phyloP scores from a whole-genome alignment of 2,888 invertebrate genomes.

The Mamestra brassicae region DNA sequence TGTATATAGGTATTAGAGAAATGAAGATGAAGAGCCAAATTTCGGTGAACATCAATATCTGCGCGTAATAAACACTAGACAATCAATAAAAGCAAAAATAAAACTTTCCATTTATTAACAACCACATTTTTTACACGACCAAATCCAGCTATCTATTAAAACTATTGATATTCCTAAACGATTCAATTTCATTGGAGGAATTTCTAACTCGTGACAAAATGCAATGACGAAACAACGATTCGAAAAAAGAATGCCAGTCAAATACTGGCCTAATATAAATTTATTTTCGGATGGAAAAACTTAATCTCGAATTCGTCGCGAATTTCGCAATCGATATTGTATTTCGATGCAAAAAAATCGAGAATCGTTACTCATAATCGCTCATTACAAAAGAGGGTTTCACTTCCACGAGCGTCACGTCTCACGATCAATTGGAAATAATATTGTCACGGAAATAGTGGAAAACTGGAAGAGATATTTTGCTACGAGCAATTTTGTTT shows the following conservation, averaged over 20 bases:
- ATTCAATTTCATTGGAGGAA: conserved; percentile 40
- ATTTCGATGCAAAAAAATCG: conserved; percentile 72
- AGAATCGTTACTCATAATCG: conserved; percentile 79
- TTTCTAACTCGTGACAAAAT: conserved; percentile 59
- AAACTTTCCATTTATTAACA: conserved; percentile 54
- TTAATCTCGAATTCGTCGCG: conserved; percentile 64
- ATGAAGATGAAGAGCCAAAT: neutral
- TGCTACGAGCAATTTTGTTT: neutral
- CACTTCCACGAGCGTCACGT: conserved; percentile 88
- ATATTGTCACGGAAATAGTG: conserved; percentile 72
- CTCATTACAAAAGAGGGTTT: conserved; percentile 86
- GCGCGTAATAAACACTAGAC: neutral
- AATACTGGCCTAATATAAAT: conserved; percentile 64
- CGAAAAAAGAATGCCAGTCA: conserved; percentile 53
- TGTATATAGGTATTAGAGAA: neutral
- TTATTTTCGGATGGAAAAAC: conserved; percentile 62
- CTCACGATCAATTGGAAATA: conserved; percentile 86
- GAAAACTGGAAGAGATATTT: conserved; percentile 66
- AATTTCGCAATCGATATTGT: conserved; percentile 73
- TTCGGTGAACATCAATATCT: neutral
- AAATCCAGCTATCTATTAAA: conserved; percentile 30
- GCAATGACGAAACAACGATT: conserved; percentile 49
- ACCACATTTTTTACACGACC: conserved; percentile 25
- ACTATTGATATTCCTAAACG: conserved; percentile 48
- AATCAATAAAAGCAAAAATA: conserved; percentile 9